Percentiles rank a stretch among this genome's conserved stretches.
phyloP scores from a whole-genome alignment of 2,113 vertebrate species.

The Nothobranchius furzeri region DNA sequence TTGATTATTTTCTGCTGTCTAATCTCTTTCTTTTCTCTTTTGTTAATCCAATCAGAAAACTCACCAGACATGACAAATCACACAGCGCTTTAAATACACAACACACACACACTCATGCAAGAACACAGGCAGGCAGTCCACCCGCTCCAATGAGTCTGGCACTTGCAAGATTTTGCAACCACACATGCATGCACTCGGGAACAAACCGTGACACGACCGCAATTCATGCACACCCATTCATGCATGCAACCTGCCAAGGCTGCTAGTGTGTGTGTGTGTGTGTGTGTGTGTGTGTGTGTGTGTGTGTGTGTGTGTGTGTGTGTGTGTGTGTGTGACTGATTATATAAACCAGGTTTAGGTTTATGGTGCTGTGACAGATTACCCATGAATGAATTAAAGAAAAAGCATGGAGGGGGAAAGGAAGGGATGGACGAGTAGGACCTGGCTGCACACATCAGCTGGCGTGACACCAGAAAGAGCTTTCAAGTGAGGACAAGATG shows the following conservation, averaged over 20 bases:
- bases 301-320: constrained; percentile 22
- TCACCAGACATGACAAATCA: constrained; percentile 5
- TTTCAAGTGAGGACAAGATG: too few relatives aligned
- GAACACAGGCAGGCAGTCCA: constrained; percentile 2
- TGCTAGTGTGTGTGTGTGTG: constrained; percentile 32
- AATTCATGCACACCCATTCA: constrained; percentile 32
- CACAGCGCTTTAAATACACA: neutral
- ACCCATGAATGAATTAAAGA: constrained; percentile 29
- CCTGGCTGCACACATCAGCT: too few relatives aligned
- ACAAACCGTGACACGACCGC: constrained; percentile 20
- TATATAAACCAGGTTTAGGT: constrained; percentile 60
- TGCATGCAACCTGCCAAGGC: constrained; percentile 41
- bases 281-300: constrained; percentile 12
- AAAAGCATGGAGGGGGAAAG: neutral
- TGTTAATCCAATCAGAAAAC: constrained; percentile 55
- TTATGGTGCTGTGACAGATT: constrained; percentile 53
- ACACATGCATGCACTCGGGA: constrained; percentile 31
- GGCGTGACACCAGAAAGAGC: too few relatives aligned
- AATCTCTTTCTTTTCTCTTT: constrained; percentile 8
- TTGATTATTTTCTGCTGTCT: constrained; percentile 24
- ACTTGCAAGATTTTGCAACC: constrained; percentile 28
- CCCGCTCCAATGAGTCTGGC: constrained; percentile 19
- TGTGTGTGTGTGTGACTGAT: constrained; percentile 45
- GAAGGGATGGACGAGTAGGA: too few relatives aligned
- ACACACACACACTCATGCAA: neutral